A percentile compares a stretch with the other conserved stretches of the same genome.
Conservation (phyloP, 2,113 vertebrate species). For the Siniperca knerii region DNA sequence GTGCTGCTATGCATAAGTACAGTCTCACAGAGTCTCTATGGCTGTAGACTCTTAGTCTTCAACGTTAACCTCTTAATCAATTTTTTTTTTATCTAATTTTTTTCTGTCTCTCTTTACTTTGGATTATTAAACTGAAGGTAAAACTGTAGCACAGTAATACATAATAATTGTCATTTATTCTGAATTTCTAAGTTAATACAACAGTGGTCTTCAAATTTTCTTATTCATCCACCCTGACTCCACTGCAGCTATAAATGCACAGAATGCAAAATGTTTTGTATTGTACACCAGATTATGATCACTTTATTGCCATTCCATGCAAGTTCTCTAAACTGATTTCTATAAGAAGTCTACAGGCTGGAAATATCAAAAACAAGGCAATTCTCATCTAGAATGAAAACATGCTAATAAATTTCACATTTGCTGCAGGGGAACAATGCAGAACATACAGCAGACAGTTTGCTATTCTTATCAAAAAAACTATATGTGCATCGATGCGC, state of each 20-base stretch:
- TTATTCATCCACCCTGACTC: neutral
- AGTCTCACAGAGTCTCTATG: neutral
- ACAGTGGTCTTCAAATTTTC: neutral
- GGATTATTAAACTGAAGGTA: neutral
- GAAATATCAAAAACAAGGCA: neutral
- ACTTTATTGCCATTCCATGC: neutral
- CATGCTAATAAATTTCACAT: neutral
- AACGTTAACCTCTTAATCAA: no score
- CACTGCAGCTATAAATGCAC: neutral
- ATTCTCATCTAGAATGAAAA: neutral
- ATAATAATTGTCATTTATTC: neutral
- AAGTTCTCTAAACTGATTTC: neutral
- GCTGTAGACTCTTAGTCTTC: no score
- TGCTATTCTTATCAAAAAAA: neutral
- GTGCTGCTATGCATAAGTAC: neutral
- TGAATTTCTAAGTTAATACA: neutral
- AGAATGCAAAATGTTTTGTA: neutral
- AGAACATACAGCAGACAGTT: neutral
- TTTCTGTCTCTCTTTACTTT: neutral
- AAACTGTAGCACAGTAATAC: neutral
- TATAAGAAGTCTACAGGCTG: neutral
- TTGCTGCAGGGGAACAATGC: neutral
- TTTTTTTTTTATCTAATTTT: neutral
- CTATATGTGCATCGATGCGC: neutral
- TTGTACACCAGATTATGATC: neutral